Conservation (phyloP, 2,113 vertebrate species). For the Heterochromis multidens region DNA sequence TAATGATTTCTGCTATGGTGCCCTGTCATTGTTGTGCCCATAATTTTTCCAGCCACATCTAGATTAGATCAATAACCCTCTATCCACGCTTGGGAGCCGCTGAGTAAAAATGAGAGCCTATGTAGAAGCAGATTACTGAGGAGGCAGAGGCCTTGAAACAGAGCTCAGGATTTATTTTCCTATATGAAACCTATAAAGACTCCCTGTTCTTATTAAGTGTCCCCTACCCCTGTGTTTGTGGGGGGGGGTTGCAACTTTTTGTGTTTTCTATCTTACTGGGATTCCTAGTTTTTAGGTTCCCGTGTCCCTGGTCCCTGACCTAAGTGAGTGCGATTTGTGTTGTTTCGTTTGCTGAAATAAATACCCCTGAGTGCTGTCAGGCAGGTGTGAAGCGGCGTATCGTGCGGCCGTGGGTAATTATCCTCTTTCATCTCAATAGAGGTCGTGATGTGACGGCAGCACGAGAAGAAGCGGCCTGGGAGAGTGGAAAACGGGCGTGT, state of each 20-base stretch:
- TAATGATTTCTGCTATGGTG: neutral
- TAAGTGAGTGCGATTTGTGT: neutral
- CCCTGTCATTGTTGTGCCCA: neutral
- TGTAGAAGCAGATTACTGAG: neutral
- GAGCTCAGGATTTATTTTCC: neutral
- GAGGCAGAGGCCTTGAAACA: neutral
- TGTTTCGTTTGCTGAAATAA: neutral
- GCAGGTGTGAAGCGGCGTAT: neutral
- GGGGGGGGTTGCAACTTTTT: neutral
- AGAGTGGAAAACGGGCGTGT: neutral
- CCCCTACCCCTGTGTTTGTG: neutral
- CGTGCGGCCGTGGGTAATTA: neutral
- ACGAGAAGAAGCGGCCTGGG: neutral
- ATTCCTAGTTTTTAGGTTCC: too few relatives aligned
- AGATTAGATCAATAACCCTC: neutral
- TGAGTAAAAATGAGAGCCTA: too few relatives aligned
- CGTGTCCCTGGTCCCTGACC: neutral
- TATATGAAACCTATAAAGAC: neutral
- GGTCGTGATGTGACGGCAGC: conserved; percentile 7
- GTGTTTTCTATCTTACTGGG: neutral
- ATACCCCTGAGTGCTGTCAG: neutral
- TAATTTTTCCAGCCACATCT: neutral
- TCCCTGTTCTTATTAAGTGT: neutral
- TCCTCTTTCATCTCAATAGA: neutral
- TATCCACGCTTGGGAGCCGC: too few relatives aligned